Base-by-base conservation (phyloP, 2,797 vertebrate genomes). In the Uromys caudimaculatus region DNA sequence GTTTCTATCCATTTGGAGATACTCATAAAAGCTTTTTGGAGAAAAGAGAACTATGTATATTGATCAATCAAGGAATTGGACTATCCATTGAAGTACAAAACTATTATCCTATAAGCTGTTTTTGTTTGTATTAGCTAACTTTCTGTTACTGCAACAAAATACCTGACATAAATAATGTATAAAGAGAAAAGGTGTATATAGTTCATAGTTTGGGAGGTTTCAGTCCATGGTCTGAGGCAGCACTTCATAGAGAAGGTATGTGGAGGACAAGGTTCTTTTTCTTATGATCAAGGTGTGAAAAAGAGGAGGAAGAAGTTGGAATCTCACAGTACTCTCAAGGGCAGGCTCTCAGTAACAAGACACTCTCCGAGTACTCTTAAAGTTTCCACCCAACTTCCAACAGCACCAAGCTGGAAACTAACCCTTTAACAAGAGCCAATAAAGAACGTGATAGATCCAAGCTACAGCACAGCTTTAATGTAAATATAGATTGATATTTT, bases 11-110 rank as follows among this genome's bases (percentile, higher is more conserved):
- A 86, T 90, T 64, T 54, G 69, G 10, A 95, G 77, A 12, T 75
- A 85, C 14, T 97, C 32, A 88, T 27, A 88, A 88, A 92, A 69
- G 41, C 11, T 14, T 92, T 93, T 52, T 56, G n/a, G 73, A 95
- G 32, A n/a, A 85, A 27, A 82, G 38, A 93, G 82, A 95, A 95
- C 50, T 64, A 1, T 54, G 19, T 88, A 86, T 44, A 73, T 44
- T 82, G 23, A 78, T 41, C 67, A 71, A 60, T 78, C 41, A 52
- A 0, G 0, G 47, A 77, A 89, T 3, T 69, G n/a, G 44, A 52
- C 44, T 82, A 4, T 38, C 90, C n/a, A 38, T 58, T 79, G 47
- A 2, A 35, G 71, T 62, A 58, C 24, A 64, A 87, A 60, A 13
- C 19, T 64, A 6, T 76, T 60, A 92, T 75, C 21, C 76, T 32